Conservation (phyloP, 64 coral and sea anemone species). For the Orbicella faveolata region DNA sequence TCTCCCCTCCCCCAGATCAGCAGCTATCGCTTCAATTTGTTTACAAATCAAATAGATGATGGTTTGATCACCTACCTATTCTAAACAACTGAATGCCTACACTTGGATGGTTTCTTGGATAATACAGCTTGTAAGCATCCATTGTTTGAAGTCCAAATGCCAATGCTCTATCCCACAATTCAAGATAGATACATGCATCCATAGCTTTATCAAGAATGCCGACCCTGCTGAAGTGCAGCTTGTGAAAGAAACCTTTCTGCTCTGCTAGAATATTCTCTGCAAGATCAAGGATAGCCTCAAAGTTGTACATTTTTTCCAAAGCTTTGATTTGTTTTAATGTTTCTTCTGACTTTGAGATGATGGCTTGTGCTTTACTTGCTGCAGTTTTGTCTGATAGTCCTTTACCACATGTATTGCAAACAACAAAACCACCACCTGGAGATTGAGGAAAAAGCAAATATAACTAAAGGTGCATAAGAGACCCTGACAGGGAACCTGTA, state of each 20-base stretch:
- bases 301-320: slow-evolving; percentile 22
- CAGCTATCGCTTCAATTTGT: too few species aligned
- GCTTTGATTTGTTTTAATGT: slow-evolving; percentile 58
- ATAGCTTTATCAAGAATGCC: slow-evolving; percentile 73
- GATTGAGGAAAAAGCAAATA: background rate
- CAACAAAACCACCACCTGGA: slow-evolving; percentile 20
- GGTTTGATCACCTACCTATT: slow-evolving; percentile 72
- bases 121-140: slow-evolving; percentile 60
- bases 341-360: slow-evolving; percentile 25
- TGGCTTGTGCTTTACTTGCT: background rate
- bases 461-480: background rate
- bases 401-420: slow-evolving; percentile 51
- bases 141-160: slow-evolving; percentile 78
- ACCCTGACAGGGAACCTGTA: background rate
- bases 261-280: slow-evolving; percentile 63
- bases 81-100: slow-evolving; percentile 89
- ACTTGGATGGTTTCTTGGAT: slow-evolving; percentile 80
- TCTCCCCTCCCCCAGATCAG: background rate
- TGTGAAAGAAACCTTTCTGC: slow-evolving; percentile 43
- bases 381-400: slow-evolving; percentile 11
- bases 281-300: slow-evolving; percentile 46
- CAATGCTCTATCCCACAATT: slow-evolving; percentile 76
- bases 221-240: slow-evolving; percentile 57
- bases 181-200: slow-evolving; percentile 78
- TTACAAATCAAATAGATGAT: background rate